phyloP scores from a whole-genome alignment of 2,888 invertebrate species.

The Gortyna flavago region DNA sequence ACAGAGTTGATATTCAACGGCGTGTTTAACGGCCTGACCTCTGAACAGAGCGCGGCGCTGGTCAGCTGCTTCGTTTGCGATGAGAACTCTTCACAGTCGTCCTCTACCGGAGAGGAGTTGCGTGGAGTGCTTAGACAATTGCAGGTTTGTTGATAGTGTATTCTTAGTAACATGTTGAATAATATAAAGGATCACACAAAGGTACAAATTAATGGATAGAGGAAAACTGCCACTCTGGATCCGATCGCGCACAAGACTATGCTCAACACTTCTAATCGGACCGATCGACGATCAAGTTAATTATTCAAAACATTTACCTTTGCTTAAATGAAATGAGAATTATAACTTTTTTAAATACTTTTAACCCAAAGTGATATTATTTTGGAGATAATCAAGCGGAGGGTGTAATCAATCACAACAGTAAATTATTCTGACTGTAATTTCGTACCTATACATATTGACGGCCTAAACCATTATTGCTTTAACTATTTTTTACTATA shows the following conservation, averaged over 20 bases:
- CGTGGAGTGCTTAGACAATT: slow-evolving; percentile 96
- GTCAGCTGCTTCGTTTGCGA: slow-evolving; percentile 98
- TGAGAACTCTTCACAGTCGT: slow-evolving; percentile 95
- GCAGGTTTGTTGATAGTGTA: slow-evolving; percentile 90
- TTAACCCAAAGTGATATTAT: background rate
- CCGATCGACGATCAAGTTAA: background rate
- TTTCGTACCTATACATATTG: too few relatives aligned
- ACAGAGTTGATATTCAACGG: slow-evolving; percentile 99
- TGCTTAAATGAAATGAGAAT: background rate
- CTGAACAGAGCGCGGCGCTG: slow-evolving; percentile 95
- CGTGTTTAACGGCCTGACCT: slow-evolving; percentile 95
- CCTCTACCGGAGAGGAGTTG: slow-evolving; percentile 95
- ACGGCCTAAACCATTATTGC: background rate
- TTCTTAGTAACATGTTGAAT: background rate
- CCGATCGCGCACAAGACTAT: background rate
- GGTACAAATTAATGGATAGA: background rate
- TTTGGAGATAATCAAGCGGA: background rate
- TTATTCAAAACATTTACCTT: background rate
- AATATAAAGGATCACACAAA: background rate
- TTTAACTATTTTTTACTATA: background rate
- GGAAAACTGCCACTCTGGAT: background rate
- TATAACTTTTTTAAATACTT: background rate
- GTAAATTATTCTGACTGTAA: background rate
- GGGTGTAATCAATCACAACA: background rate
- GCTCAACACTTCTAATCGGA: background rate